phyloP scores from a whole-genome alignment of 2,888 invertebrate species.

The Erebia ligea region DNA sequence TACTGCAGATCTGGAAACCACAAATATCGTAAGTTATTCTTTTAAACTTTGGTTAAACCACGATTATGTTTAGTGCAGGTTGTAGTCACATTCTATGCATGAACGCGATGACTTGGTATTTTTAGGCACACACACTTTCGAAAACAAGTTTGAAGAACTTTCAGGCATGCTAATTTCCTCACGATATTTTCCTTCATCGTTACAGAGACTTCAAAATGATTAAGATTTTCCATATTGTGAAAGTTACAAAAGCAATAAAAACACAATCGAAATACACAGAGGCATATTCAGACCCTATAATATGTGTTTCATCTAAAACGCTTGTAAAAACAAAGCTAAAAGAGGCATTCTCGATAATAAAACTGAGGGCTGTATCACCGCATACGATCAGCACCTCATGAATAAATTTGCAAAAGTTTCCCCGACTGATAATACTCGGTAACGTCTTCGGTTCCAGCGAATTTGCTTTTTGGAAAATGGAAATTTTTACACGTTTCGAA shows the following conservation, averaged over 20 bases:
- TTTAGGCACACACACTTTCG: no score
- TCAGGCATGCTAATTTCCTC: no score
- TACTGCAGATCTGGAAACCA: no score
- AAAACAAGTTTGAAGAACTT: no score
- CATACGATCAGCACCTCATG: constrained; percentile 56
- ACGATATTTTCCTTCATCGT: no score
- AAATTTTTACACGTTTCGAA: neutral
- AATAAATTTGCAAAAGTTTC: constrained; percentile 56
- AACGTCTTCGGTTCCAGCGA: constrained; percentile 36
- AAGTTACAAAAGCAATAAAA: neutral
- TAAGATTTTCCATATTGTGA: neutral
- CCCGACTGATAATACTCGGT: constrained; percentile 42
- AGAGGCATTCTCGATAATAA: constrained; percentile 48
- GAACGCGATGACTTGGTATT: no score
- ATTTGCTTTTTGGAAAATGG: constrained; percentile 24
- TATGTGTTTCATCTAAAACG: constrained; percentile 26
- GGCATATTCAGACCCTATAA: constrained; percentile 21
- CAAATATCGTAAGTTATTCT: no score
- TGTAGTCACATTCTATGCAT: no score
- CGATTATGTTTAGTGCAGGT: no score
- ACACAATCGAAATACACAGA: constrained; percentile 4
- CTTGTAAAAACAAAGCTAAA: constrained; percentile 30
- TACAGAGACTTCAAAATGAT: no score
- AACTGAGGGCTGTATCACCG: constrained; percentile 50
- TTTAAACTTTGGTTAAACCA: no score